phyloP scores from a whole-genome alignment of 2,888 invertebrate genomes.

The Polymixis lichenea region DNA sequence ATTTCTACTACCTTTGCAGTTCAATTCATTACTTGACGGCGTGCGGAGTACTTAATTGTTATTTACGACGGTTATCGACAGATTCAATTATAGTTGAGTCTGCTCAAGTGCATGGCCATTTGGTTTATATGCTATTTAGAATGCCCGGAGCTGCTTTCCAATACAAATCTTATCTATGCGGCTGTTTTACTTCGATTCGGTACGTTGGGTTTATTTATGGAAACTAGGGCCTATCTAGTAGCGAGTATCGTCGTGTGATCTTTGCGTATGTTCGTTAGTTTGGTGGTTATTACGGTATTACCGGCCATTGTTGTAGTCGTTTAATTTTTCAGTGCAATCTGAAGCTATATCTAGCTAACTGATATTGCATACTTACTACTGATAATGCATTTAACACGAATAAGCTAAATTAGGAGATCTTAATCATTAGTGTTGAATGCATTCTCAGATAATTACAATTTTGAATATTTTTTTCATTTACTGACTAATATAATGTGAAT shows the following conservation, averaged over 20 bases:
- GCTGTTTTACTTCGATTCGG: conserved; percentile 49
- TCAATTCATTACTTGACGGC: conserved; percentile 49
- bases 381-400: background rate
- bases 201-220: conserved; percentile 59
- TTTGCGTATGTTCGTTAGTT: conserved; percentile 1
- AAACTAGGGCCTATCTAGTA: conserved; percentile 15
- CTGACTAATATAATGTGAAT: background rate
- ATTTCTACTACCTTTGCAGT: conserved; percentile 42
- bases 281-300: background rate
- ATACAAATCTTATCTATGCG: conserved; percentile 55
- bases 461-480: background rate
- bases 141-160: conserved; percentile 62
- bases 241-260: conserved; percentile 1
- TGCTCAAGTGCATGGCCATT: conserved; percentile 74
- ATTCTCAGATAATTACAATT: background rate
- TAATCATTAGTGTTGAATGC: background rate
- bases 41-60: conserved; percentile 61
- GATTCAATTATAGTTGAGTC: conserved; percentile 71
- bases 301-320: background rate
- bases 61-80: conserved; percentile 69
- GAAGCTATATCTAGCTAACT: background rate
- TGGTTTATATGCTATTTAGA: conserved; percentile 70
- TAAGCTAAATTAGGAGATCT: too few species aligned
- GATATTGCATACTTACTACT: background rate
- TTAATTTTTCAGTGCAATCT: background rate